phyloP scores from a whole-genome alignment of 2,888 invertebrate genomes.

The Chouioia cunea region DNA sequence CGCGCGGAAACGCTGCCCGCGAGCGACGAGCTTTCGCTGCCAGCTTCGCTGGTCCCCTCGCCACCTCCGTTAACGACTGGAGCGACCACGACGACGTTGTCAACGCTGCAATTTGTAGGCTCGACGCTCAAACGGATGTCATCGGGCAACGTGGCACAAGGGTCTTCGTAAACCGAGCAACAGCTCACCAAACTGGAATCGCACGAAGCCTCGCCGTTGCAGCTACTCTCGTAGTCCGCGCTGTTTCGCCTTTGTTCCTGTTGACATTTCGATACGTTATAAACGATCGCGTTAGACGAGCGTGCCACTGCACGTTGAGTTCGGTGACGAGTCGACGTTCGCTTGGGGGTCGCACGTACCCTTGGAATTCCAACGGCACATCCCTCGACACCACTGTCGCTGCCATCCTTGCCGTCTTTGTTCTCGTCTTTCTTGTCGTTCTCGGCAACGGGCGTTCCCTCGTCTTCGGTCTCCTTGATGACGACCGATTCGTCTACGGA shows the following conservation, averaged over 20 bases:
- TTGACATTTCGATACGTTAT: background rate
- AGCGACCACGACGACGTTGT: conserved; percentile 76
- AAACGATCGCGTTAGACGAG: background rate
- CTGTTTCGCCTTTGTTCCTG: conserved; percentile 70
- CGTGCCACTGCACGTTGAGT: conserved; percentile 15
- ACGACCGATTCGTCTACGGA: background rate
- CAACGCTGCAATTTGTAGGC: conserved; percentile 68
- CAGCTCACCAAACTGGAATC: conserved; percentile 84
- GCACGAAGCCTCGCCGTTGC: conserved; percentile 77
- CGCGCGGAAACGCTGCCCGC: conserved; percentile 69
- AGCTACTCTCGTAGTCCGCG: conserved; percentile 79
- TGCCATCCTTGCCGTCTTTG: conserved; percentile 74
- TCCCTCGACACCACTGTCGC: conserved; percentile 86
- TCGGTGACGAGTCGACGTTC: too few relatives aligned
- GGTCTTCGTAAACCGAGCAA: conserved; percentile 79
- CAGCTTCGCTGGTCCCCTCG: conserved; percentile 77
- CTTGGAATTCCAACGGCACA: conserved; percentile 69
- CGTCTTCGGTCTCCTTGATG: conserved; percentile 44
- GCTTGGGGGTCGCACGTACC: conserved; percentile 59
- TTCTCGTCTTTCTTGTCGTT: conserved; percentile 56
- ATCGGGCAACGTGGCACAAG: conserved; percentile 69
- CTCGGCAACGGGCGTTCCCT: conserved; percentile 33
- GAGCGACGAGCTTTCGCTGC: conserved; percentile 84
- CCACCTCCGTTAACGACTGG: conserved; percentile 67
- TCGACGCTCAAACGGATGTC: conserved; percentile 55